Evolutionary conservation across 2,113 vertebrate genomes (phyloP), one percentile per base, ranked within the genome.

Genomic region (Sorex araneus): DNA sequence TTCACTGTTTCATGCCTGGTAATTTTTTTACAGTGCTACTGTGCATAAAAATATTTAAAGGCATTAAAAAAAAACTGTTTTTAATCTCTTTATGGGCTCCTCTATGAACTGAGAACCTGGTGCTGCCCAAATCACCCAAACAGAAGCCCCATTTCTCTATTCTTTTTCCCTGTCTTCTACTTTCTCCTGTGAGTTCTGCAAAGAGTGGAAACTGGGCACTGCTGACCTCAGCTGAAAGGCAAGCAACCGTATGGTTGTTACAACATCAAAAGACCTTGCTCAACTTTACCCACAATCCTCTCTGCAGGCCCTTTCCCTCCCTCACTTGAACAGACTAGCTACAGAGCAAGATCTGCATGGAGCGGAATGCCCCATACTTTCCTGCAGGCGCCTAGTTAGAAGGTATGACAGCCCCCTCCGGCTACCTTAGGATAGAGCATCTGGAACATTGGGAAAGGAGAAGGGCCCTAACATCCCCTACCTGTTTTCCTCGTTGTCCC

Each of bases 401-500:
- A 6, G 13, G 0, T 1, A 0, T 3, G 47, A 50, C 66, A 40
- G 6, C 19, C 28, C 54, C 75, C 50, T 85, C 12, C 60, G 40
- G 60, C 79, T 15, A 15, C 16, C 54, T 57, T 34, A 36, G 50
- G 70, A 32, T 15, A 13, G 1, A 92, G 66, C 36, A 13, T 78
- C 16, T 25, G 13, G 36, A 63, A 9, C 25, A 19, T 19, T 60
- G 57, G 10, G 30, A 16, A 25, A 21, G 45, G 12, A 12, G 27
- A 0, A 19, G 21, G 11, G 21, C 36, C n/a, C 25, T 30, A 3
- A 74, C 60, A n/a, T 36, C 13, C 86, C 81, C 43, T 94, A 98
- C 97, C 96, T 92, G 94, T 16, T 11, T 71, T 89, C 97, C 97
- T 84, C 93, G 85, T 21, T 76, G 89, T 92, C 97, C 97, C 28